A percentile compares a stretch with the other conserved stretches of the same genome.
Conservation (phyloP, 1,140 invertebrate genomes). For the Drosophila sucinea region DNA sequence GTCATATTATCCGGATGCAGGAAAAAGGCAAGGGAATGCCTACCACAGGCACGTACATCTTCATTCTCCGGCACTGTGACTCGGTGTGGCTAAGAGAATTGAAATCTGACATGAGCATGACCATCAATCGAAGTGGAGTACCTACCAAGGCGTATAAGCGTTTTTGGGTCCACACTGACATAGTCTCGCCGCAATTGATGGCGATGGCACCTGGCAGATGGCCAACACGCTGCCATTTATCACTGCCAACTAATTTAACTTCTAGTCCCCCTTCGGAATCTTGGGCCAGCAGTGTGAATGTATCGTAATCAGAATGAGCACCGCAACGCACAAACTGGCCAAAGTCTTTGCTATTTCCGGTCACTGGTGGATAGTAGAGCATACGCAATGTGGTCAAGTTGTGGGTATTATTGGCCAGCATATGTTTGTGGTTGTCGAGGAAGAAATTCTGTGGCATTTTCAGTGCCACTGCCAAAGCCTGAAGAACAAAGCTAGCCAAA, state of each 20-base stretch:
- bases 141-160: slow-evolving; percentile 88
- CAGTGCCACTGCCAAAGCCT: slow-evolving; percentile 86
- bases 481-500: slow-evolving; percentile 86
- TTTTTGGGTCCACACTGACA: slow-evolving; percentile 90
- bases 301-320: slow-evolving; percentile 89
- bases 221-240: slow-evolving; percentile 89
- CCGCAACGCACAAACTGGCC: slow-evolving; percentile 86
- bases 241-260: slow-evolving; percentile 86
- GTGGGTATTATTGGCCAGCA: slow-evolving; percentile 84
- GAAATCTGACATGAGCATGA: background rate
- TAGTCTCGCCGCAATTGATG: slow-evolving; percentile 90
- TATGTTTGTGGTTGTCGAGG: slow-evolving; percentile 86
- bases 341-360: slow-evolving; percentile 79
- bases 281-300: slow-evolving; percentile 89
- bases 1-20: slow-evolving; percentile 87
- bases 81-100: slow-evolving; percentile 85
- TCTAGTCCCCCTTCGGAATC: slow-evolving; percentile 86
- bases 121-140: background rate
- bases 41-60: slow-evolving; percentile 85
- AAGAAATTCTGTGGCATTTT: slow-evolving; percentile 83
- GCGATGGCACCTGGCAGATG: slow-evolving; percentile 91
- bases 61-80: slow-evolving; percentile 88
- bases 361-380: slow-evolving; percentile 87
- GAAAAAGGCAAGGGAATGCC: slow-evolving; percentile 90
- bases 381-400: slow-evolving; percentile 88